These are phyloP conservation scores for Heterodera filipjevi DNA, from an alignment of 2,888 invertebrate species.

Conservation along the genomic window DNA sequence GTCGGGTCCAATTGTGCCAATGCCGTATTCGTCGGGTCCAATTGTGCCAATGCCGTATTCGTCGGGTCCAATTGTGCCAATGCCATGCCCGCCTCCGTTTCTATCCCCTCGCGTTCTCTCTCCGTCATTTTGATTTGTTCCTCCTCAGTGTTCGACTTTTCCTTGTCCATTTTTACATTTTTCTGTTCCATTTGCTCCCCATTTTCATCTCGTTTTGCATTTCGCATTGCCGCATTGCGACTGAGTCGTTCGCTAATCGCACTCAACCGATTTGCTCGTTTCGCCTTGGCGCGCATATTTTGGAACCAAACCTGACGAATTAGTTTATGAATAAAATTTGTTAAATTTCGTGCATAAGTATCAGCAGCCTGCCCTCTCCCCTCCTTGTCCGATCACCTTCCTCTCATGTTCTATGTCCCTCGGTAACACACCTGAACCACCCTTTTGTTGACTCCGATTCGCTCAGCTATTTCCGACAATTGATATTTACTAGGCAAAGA, in stretches of 20 bases:
- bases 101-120: no score
- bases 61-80: neutral
- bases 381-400: neutral
- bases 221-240: conserved; percentile 28
- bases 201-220: conserved; percentile 1
- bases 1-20: conserved; percentile 10
- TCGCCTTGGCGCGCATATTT: conserved; percentile 79
- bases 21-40: neutral
- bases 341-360: no score
- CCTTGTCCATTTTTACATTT: conserved; percentile 1
- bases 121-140: neutral
- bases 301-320: conserved; percentile 87
- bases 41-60: neutral
- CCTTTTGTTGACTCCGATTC: conserved; percentile 74
- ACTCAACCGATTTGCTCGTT: conserved; percentile 59
- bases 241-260: conserved; percentile 48
- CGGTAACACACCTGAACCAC: conserved; percentile 71
- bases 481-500: conserved; percentile 92
- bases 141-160: neutral
- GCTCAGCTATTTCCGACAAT: conserved; percentile 83
- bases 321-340: no score
- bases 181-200: neutral
- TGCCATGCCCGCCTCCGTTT: neutral
- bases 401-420: neutral
- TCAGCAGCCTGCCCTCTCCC: no score